phyloP scores from a whole-genome alignment of 2,888 invertebrate species.

The Zonitis immaculata region DNA sequence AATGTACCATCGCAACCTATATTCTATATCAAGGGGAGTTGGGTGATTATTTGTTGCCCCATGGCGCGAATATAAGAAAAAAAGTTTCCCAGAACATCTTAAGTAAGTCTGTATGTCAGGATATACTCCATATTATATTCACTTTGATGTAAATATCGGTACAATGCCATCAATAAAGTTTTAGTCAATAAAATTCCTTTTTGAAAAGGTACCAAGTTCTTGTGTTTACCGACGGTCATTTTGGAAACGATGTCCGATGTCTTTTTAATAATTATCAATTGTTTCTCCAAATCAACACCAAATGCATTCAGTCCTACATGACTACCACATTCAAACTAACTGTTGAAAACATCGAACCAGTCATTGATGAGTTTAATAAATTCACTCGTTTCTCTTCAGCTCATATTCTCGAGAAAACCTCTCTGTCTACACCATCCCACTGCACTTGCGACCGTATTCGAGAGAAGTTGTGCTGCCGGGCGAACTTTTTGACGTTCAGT shows the following conservation, averaged over 20 bases:
- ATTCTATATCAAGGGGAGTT: constrained; percentile 24
- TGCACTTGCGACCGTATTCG: constrained; percentile 11
- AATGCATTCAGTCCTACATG: constrained; percentile 20
- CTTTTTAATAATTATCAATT: constrained; percentile 18
- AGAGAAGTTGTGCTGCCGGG: no score
- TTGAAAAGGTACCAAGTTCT: constrained; percentile 20
- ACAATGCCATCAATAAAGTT: no score
- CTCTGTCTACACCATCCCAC: constrained; percentile 8
- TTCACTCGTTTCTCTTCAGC: constrained; percentile 5
- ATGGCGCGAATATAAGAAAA: constrained; percentile 31
- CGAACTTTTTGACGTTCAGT: constrained; percentile 15
- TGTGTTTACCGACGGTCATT: no score
- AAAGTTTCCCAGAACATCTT: constrained; percentile 28
- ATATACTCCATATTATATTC: constrained; percentile 25
- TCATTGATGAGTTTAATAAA: constrained; percentile 15
- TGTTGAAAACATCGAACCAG: constrained; percentile 26
- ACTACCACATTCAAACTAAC: constrained; percentile 15
- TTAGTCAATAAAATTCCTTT: no score
- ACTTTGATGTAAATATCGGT: no score
- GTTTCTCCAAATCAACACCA: constrained; percentile 23
- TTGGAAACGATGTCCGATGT: no score
- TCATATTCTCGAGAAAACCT: constrained; percentile 2
- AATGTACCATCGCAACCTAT: constrained; percentile 29
- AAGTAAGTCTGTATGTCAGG: constrained; percentile 23
- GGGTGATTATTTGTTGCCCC: constrained; percentile 32